Conservation (phyloP, 2,888 invertebrate genomes). For the Hoplodrina ambigua region DNA sequence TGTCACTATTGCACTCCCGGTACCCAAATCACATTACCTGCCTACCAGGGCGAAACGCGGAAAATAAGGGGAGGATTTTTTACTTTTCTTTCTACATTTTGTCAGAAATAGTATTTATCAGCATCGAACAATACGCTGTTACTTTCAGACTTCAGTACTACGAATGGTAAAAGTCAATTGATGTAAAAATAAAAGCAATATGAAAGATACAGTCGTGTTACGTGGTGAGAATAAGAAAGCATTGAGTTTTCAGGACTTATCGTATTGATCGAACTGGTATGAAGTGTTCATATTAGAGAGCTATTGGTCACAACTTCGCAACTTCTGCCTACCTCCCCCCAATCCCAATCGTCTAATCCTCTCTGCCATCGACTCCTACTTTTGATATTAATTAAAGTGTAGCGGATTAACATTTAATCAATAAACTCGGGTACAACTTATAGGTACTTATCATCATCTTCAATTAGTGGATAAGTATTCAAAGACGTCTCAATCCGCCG, state of each 20-base stretch:
- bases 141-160: slow-evolving; percentile 24
- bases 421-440: slow-evolving; percentile 50
- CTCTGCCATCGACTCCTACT: slow-evolving; percentile 23
- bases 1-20: slow-evolving; percentile 60
- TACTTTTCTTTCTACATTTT: slow-evolving; percentile 35
- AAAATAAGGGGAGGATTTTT: slow-evolving; percentile 38
- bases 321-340: slow-evolving; percentile 1
- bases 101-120: slow-evolving; percentile 47
- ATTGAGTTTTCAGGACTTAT: slow-evolving; percentile 18
- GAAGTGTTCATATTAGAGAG: slow-evolving; percentile 23
- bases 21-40: slow-evolving; percentile 59
- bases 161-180: slow-evolving; percentile 44
- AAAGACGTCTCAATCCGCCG: slow-evolving; percentile 42
- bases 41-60: slow-evolving; percentile 46
- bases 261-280: slow-evolving; percentile 17
- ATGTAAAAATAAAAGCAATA: slow-evolving; percentile 34
- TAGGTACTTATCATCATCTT: slow-evolving; percentile 57
- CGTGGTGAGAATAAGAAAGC: slow-evolving; percentile 26
- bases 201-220: slow-evolving; percentile 14
- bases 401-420: slow-evolving; percentile 54
- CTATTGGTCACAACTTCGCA: slow-evolving; percentile 8
- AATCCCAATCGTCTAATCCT: slow-evolving; percentile 3
- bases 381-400: slow-evolving; percentile 47
- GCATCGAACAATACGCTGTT: slow-evolving; percentile 37
- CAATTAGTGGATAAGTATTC: slow-evolving; percentile 63